Evolutionary conservation across 2,113 vertebrate species (phyloP).

Genomic region (Typhlomys cinereus): DNA sequence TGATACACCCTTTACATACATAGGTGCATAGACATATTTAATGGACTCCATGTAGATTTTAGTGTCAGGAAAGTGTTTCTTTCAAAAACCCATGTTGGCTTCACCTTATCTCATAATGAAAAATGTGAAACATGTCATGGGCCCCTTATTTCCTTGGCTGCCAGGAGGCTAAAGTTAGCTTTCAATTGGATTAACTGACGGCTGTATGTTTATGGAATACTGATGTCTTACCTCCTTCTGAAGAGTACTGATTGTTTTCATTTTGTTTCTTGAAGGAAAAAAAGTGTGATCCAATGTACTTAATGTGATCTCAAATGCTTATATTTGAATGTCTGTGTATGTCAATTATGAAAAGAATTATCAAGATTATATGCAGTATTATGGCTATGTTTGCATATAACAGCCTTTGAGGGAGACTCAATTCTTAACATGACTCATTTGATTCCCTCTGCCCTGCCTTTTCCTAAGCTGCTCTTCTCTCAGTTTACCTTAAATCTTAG

Average conservation of each 20-base stretch:
- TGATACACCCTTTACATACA: not conserved
- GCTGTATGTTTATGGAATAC: not conserved
- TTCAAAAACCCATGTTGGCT: not conserved
- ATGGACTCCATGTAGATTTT: not conserved
- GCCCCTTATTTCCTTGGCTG: not conserved
- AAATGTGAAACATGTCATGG: not conserved
- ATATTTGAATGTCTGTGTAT: not conserved
- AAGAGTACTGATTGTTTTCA: not conserved
- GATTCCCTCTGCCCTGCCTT: too few relatives aligned
- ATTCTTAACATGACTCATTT: not conserved
- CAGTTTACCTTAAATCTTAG: too few relatives aligned
- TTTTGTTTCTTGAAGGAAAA: not conserved
- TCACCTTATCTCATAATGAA: slow-evolving; percentile 23
- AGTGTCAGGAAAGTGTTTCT: not conserved
- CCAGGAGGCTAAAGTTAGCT: not conserved
- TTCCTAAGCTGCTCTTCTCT: too few relatives aligned
- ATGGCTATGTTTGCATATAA: not conserved
- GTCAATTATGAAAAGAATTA: not conserved
- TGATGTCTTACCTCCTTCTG: not conserved
- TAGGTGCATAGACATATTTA: not conserved
- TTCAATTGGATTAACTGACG: not conserved
- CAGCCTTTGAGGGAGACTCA: not conserved
- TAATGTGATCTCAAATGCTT: not conserved
- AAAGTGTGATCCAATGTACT: not conserved
- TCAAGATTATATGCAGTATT: not conserved